These are phyloP conservation scores for Proterorhinus semilunaris DNA, from an alignment of 2,113 vertebrate species.

Conservation along the genomic window DNA sequence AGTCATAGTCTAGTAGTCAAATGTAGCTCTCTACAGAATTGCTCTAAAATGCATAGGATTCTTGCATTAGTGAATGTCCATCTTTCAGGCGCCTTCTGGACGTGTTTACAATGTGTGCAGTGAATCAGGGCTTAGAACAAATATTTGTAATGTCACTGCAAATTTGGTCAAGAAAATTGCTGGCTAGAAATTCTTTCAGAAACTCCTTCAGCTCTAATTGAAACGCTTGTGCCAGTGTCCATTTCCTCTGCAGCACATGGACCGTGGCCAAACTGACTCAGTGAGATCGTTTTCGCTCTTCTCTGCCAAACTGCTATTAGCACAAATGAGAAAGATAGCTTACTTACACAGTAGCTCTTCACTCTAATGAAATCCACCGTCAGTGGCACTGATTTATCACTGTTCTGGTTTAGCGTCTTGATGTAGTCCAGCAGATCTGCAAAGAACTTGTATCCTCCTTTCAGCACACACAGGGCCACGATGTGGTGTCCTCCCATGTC, in stretches of 20 bases:
- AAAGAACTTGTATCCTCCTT: conserved; percentile 89
- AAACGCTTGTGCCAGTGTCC: conserved; percentile 3
- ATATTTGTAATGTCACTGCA: too few species aligned
- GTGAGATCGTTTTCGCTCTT: neutral
- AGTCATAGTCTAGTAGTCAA: neutral
- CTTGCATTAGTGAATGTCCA: too few species aligned
- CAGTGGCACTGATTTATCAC: conserved; percentile 82
- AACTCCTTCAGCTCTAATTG: neutral
- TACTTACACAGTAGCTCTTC: conserved; percentile 85
- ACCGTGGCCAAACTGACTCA: conserved; percentile 1
- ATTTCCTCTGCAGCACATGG: neutral
- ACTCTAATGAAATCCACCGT: conserved; percentile 86
- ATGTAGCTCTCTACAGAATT: neutral
- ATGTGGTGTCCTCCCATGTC: conserved; percentile 85
- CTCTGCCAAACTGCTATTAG: conserved; percentile 21
- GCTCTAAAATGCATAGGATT: neutral
- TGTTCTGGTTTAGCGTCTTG: conserved; percentile 83
- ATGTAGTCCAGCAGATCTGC: conserved; percentile 87
- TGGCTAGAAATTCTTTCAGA: neutral
- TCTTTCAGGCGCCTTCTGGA: too few species aligned
- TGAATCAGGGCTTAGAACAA: too few species aligned
- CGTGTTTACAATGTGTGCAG: too few species aligned
- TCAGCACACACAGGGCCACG: conserved; percentile 85
- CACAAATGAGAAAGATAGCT: conserved; percentile 50
- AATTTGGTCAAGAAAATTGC: neutral